phyloP scores from a whole-genome alignment of 23 tunicate genomes.

The Botrylloides violaceus region DNA sequence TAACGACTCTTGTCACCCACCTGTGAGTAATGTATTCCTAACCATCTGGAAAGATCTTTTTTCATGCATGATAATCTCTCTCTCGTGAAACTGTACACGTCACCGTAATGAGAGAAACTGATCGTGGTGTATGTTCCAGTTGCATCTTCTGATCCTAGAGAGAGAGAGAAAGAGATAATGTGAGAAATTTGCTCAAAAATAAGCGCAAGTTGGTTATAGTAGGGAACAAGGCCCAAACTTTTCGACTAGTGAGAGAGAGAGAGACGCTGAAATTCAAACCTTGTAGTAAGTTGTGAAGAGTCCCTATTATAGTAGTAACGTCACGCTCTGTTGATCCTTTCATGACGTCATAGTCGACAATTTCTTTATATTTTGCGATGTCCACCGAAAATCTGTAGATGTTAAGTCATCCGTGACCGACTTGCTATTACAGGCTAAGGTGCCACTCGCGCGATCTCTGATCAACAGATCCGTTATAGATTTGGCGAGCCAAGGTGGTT shows the following conservation, averaged over 20 bases:
- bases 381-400: constrained; percentile 41
- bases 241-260: too few relatives aligned
- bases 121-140: constrained; percentile 74
- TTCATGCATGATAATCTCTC: constrained; percentile 56
- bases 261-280: constrained; percentile 30
- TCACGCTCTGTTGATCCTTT: constrained; percentile 73
- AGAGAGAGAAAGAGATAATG: too few relatives aligned
- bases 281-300: constrained; percentile 83
- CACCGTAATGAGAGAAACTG: constrained; percentile 76
- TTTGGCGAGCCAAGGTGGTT: too few relatives aligned
- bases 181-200: too few relatives aligned
- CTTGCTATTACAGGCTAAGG: too few relatives aligned
- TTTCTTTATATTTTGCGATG: constrained; percentile 55
- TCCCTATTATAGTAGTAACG: constrained; percentile 71
- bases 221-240: too few relatives aligned
- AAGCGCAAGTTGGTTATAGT: too few relatives aligned
- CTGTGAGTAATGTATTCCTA: constrained; percentile 56
- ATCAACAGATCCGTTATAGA: too few relatives aligned
- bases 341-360: constrained; percentile 42
- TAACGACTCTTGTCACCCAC: constrained; percentile 21
- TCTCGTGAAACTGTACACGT: constrained; percentile 64
- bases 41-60: constrained; percentile 36
- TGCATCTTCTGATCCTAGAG: constrained; percentile 66
- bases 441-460: too few relatives aligned
- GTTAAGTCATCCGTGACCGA: too few relatives aligned